Base-by-base conservation (phyloP, 1,140 invertebrate genomes). In the Mizuhopecten yessoensis region DNA sequence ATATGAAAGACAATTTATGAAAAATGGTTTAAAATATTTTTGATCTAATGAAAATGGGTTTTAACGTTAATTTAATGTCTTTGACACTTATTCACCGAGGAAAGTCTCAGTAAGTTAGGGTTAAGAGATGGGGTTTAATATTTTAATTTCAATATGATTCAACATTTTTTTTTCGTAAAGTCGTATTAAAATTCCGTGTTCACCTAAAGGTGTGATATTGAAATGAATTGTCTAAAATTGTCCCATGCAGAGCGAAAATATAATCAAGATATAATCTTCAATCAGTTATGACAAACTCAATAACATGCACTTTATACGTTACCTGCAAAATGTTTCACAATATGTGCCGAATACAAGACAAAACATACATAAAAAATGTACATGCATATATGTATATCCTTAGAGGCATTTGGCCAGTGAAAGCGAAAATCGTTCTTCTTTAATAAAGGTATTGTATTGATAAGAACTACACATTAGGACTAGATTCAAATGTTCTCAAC, bases 21-120 rank as follows among this genome's bases (percentile, higher is more conserved):
- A 75, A 75, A 75, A 75, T 75, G 57, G n/a, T 23, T n/a, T 75
- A 75, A 75, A 75, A 75, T 75, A 75, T 75, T 75, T 75, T 75
- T 75, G 57, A 75, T 75, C 23, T 75, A 75, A 75, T 75, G n/a
- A 75, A 29, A 75, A 75, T 11, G 15, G 57, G n/a, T 75, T n/a
- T 75, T 29, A 29, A 75, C 57, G 57, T 75, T 75, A 75, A 75
- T 75, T 75, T 75, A 29, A 75, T 75, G 57, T n/a, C 23, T 75
- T 75, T 75, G 57, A 29, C 57, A 5, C n/a, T 29, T 75, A 75
- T 5, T n/a, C 57, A 9, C 57, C 0, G 3, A 0, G 3, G 57
- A 3, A 5, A 75, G 57, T 75, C 23, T 29, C 57, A 75, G 5
- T 75, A 13, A 17, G 23, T 75, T 29, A 29, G 5, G 57, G 57